Evolutionary conservation across 2,113 vertebrate species (phyloP).

Genomic region (Apistogramma diplotaenia): DNA sequence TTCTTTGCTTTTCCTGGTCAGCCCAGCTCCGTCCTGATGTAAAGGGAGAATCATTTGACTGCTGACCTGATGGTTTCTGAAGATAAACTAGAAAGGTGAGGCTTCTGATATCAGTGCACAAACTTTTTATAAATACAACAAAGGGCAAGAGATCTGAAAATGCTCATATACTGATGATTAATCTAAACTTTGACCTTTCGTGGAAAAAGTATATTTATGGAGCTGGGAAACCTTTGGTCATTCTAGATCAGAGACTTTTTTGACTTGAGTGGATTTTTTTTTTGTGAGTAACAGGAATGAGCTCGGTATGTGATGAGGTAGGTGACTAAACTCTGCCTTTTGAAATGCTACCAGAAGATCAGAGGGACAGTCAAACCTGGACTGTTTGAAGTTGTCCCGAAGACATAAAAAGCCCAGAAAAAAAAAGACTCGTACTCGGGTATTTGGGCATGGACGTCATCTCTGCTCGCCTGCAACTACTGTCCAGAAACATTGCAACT

Average conservation of each 20-base stretch:
- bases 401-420: constrained; percentile 9
- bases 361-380: constrained; percentile 1
- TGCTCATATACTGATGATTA: not conserved
- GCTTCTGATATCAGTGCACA: constrained; percentile 17
- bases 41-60: constrained; percentile 30
- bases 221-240: not conserved
- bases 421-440: constrained; percentile 4
- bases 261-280: not conserved
- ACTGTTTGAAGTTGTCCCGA: not conserved
- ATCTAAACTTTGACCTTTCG: fast-evolving
- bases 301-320: not conserved
- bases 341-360: constrained; percentile 7
- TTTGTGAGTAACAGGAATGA: constrained; percentile 19
- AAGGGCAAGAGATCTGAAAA: not conserved
- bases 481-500: not conserved
- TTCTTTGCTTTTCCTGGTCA: constrained; percentile 16
- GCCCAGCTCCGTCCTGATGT: constrained; percentile 22
- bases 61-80: constrained; percentile 39
- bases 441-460: not conserved
- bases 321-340: not conserved
- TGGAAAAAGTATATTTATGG: not conserved
- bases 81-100: constrained; percentile 17
- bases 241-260: not conserved
- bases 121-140: not conserved
- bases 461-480: not conserved